Base-by-base conservation (phyloP, 2,113 vertebrate species). In the Barbus barbus region DNA sequence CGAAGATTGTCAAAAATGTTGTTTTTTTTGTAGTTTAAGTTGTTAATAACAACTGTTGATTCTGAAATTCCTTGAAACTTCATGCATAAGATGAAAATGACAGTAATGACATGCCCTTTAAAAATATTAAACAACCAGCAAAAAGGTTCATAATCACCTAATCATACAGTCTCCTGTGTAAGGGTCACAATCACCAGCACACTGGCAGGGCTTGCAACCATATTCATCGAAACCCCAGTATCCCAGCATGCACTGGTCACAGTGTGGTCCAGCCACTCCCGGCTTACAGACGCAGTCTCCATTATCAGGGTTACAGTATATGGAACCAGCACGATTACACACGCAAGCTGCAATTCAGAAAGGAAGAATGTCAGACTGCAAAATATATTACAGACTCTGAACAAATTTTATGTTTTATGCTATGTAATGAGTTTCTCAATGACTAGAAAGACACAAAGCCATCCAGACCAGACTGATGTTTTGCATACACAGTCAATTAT, bases 221-320 rank as follows among this genome's bases (percentile, higher is more conserved):
- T 97, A 96, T 20, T 94, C 90, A 8, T 96, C 91, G 1, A 99
- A 97, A 81, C 97, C 98, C 97, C 97, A 99, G 92, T 98, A 99
- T 78, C 98, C 97, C 11, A 96, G 95, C 91, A 98, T 96, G 87
- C 98, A 99, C 86, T 87, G 94, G 93, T 98, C 96, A 1, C 98
- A 99, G 65, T 86, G 93, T 20, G 93, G 93, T n/a, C 96, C 96
- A 0, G 96, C 95, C 56, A 99, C 96, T 0, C 98, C 98, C 0
- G 96, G 96, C 89, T 98, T 99, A 90, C 98, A 99, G 89, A 96
- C 92, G 56, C 98, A 99, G 91, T 97, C 94, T 0, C 98, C 97
- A 0, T 95, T 97, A 90, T 93, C 92, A 75, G 97, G 95, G 89
- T 98, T 96, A 44, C 98, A 99, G 61, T 84, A 6, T 48, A 96